These are phyloP conservation scores for Ianthella basta DNA, from an alignment of 37 sponge, comb jelly and placozoan genomes.

Conservation along the genomic window DNA sequence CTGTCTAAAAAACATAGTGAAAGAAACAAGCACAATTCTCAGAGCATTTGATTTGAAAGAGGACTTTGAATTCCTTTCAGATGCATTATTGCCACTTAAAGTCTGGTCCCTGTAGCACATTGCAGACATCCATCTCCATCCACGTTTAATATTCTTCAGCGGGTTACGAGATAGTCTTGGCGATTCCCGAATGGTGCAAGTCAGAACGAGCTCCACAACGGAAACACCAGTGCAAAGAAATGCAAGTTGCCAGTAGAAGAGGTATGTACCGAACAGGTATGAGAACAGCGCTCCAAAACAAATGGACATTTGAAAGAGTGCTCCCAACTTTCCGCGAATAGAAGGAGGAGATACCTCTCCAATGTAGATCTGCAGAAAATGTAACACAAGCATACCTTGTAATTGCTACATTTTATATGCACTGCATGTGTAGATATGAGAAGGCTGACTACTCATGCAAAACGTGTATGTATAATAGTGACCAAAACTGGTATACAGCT, in stretches of 20 bases:
- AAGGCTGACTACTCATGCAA: no score
- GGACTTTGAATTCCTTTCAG: neutral
- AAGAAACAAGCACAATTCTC: constrained; percentile 19
- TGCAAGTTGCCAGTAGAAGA: constrained; percentile 47
- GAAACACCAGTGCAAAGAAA: constrained; percentile 53
- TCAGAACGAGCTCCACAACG: constrained; percentile 43
- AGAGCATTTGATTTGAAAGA: neutral
- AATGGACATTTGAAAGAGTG: constrained; percentile 71
- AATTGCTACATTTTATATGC: no score
- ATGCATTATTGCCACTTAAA: neutral
- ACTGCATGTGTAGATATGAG: no score
- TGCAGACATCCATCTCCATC: neutral
- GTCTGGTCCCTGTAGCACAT: neutral
- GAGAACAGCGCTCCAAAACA: constrained; percentile 64
- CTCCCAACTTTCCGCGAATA: constrained; percentile 68
- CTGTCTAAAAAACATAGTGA: constrained; percentile 61
- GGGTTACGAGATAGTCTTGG: constrained; percentile 66
- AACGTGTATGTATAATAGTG: no score
- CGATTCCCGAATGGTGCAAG: constrained; percentile 66
- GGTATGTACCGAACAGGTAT: constrained; percentile 42
- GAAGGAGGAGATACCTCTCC: constrained; percentile 71
- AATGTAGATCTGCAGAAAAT: constrained; percentile 67
- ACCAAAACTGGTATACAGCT: no score
- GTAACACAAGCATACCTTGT: no score
- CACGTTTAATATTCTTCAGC: neutral